These are phyloP conservation scores for Caenorhabditis parvicauda DNA, from an alignment of 2,888 invertebrate species.

Conservation along the genomic window DNA sequence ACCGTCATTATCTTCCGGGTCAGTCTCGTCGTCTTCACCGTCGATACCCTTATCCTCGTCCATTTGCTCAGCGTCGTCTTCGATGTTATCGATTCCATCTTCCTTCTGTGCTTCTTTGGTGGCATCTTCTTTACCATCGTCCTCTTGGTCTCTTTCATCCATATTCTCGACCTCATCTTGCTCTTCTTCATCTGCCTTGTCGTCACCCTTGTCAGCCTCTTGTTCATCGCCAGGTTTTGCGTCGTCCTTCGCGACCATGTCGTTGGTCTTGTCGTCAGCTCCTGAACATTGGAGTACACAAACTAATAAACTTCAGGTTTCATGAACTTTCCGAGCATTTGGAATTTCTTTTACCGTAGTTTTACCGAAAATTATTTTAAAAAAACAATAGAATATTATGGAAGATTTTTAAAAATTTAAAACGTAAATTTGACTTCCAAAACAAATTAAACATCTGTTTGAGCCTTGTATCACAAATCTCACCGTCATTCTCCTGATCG, in stretches of 20 bases:
- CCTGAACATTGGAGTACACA: conserved; percentile 15
- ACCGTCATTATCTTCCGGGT: conserved; percentile 65
- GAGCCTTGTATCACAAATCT: no score
- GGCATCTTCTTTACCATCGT: conserved; percentile 63
- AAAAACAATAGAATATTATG: no score
- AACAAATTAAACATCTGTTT: no score
- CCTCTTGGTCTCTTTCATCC: conserved; percentile 51
- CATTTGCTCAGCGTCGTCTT: conserved; percentile 68
- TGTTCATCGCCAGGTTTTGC: conserved; percentile 63
- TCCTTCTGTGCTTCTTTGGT: conserved; percentile 1
- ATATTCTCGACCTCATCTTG: conserved; percentile 46
- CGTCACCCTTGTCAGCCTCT: conserved; percentile 62
- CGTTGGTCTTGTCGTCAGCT: conserved; percentile 45
- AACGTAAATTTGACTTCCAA: neutral
- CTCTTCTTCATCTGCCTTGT: conserved; percentile 69
- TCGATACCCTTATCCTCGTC: conserved; percentile 10
- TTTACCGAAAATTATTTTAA: neutral
- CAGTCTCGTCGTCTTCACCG: conserved; percentile 65
- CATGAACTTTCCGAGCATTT: no score
- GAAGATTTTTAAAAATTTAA: no score
- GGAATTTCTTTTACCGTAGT: no score
- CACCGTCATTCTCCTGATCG: conserved; percentile 65
- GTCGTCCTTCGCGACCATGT: conserved; percentile 66
- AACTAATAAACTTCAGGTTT: no score
- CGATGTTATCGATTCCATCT: conserved; percentile 42